Base-by-base conservation (phyloP, 92 coral and sea anemone species). In the Umimayanthus chanpuru region DNA sequence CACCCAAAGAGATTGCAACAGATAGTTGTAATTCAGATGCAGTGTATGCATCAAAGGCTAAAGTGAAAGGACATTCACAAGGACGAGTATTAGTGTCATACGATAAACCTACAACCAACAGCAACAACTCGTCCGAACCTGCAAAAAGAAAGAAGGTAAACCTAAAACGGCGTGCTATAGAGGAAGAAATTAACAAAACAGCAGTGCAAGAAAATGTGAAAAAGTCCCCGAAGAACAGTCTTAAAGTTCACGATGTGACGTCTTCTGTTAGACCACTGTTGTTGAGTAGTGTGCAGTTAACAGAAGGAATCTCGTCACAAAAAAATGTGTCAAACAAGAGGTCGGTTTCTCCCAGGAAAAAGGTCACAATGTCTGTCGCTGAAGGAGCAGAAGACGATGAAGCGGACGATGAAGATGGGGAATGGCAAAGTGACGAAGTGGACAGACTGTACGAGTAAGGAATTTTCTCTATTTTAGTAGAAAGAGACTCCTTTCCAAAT, bases 371-470 rank as follows among this genome's bases (percentile, higher is more conserved):
- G 25, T 18, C 85, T 21, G 14, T 26, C 30, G 43, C 25, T 2
- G 67, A 83, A 49, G 28, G 18, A 68, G 86, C 43, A 21, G 87
- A 43, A 16, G 78, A 83, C 36, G 29, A 43, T 43, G 77, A 67
- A 16, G 41, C 9, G 26, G 77, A 83, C 2, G 76, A 43, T 16
- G 64, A 29, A 83, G 87, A 15, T 83, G 78, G 65, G 50, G 78
- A 83, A 47, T 83, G 87, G 87, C 77, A 44, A 26, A 30, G 9
- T 11, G 78, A 83, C 65, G 87, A 83, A 83, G 65, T 83, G 23
- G 66, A 83, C 20, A 68, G 87, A 70, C 77, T 83, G 15, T 29
- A 83, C 77, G 76, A 83, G 87, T 83, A 83, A 81, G 76, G 49
- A 23, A 18, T 40, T 20, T 75, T 16, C 2, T 39, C 23, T 75